A percentile compares a stretch with the other conserved stretches of the same genome.
These are phyloP conservation scores for Argyra leucocephala DNA, from an alignment of 2,888 invertebrate species.

Conservation along the genomic window DNA sequence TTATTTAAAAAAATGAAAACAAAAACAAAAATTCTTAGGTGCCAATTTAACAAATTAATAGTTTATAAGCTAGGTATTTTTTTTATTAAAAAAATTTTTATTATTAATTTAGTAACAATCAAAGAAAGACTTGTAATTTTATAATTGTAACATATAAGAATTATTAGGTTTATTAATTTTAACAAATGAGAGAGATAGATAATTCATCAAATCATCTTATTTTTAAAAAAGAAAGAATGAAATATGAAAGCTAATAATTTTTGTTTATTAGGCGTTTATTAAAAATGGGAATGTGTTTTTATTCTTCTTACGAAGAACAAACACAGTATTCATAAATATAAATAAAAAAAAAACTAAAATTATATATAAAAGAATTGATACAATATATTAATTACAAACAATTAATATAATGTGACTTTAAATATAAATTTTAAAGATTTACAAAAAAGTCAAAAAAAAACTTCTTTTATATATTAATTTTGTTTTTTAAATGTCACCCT, in stretches of 20 bases:
- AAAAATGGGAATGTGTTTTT: neutral
- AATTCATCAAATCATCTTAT: neutral
- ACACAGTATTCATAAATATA: neutral
- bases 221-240: neutral
- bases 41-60: slow-evolving; percentile 10
- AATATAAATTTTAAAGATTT: neutral
- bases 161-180: neutral
- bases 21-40: slow-evolving; percentile 8
- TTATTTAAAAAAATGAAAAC: neutral
- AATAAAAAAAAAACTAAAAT: too few species aligned
- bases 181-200: neutral
- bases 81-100: neutral
- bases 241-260: neutral
- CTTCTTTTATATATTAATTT: too few species aligned
- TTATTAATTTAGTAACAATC: neutral
- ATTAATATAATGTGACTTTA: neutral
- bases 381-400: too few species aligned
- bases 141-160: slow-evolving; percentile 8
- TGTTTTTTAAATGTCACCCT: neutral
- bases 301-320: neutral
- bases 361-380: too few species aligned
- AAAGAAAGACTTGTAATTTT: slow-evolving; percentile 12
- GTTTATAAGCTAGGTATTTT: neutral
- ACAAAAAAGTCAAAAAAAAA: neutral
- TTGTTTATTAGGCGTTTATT: slow-evolving; percentile 2